Base-by-base conservation (phyloP, 2,113 vertebrate species). In the Anoplopoma fimbria region DNA sequence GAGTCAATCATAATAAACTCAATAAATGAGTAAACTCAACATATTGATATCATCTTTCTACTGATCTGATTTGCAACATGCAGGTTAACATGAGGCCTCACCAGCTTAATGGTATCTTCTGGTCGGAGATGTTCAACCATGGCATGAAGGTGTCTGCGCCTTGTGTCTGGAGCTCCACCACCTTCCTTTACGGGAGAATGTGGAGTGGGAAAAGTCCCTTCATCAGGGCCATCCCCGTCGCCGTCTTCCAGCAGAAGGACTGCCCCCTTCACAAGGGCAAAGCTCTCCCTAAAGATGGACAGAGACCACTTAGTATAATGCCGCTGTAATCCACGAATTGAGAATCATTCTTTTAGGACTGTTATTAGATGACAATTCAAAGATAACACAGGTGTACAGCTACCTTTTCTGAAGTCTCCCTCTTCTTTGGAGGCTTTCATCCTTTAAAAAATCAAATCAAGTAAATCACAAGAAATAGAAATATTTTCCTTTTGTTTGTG, bases 51-150 rank as follows among this genome's bases (percentile, higher is more conserved):
- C 19, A 63, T 68, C 34, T 75, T 38, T 71, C 27, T 31, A 40
- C 36, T 36, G 14, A 63, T 57, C 33, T 36, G 51, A 61, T 69
- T 10, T 73, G 6, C 25, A 45, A 27, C 34, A n/a, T 27, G 72
- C 17, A 7, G 36, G 45, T 21, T 4, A 47, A 38, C 36, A 45
- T 0, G 4, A 51, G 5, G 23, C 34, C 96, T 96, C 87, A 99
- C 98, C 97, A 99, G 95, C 83, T 93, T 96, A 72, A 99, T 94
- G 65, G 95, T 96, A 0, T 99, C 98, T 88, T 99, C 96, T 0
- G 97, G 96, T 25, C 97, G 92, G 53, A 99, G 95, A 77, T 96
- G 92, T 51, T 94, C 96, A 84, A 99, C 92, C 97, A 99, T 98
- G 84, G 97, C 95, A 6, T 95, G 96, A 33, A 99, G 89, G 78